phyloP scores from a whole-genome alignment of 2,797 vertebrate genomes.

The Syngnathus rostellatus region DNA sequence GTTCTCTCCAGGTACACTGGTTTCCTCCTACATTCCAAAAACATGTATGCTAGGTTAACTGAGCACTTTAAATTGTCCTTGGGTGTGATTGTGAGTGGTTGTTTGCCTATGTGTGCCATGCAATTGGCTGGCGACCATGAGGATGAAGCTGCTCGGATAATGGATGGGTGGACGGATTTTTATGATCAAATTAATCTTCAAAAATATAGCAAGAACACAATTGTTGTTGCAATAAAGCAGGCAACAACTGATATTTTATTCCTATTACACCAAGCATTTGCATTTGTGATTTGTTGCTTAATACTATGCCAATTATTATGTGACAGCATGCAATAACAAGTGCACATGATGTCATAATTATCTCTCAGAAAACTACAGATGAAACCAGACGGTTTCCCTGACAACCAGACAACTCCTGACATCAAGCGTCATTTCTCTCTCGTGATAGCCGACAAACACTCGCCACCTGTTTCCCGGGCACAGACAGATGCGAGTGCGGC shows the following conservation, averaged over 20 bases:
- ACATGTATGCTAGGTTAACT: too few relatives aligned
- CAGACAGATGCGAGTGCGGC: slow-evolving; percentile 37
- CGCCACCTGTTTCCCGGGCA: slow-evolving; percentile 40
- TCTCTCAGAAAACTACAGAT: slow-evolving; percentile 20
- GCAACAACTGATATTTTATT: background rate
- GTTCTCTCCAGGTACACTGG: too few relatives aligned
- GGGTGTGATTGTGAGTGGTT: too few relatives aligned
- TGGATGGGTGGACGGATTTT: too few relatives aligned
- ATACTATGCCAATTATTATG: background rate
- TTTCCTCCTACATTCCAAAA: too few relatives aligned
- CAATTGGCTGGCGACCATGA: too few relatives aligned
- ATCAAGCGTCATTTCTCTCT: slow-evolving; percentile 31
- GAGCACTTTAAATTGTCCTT: too few relatives aligned
- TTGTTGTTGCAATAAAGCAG: background rate
- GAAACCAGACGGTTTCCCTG: slow-evolving; percentile 43
- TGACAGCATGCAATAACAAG: background rate
- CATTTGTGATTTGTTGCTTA: background rate
- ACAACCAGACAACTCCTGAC: slow-evolving; percentile 38
- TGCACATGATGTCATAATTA: slow-evolving; percentile 4
- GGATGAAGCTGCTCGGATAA: too few relatives aligned
- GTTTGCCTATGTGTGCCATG: too few relatives aligned
- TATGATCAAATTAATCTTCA: too few relatives aligned
- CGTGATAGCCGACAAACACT: slow-evolving; percentile 21
- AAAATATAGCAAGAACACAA: too few relatives aligned
- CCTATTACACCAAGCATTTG: background rate